A percentile compares a stretch with the other conserved stretches of the same genome.
These are phyloP conservation scores for Acanthurus leucopareius DNA, from an alignment of 2,797 vertebrate genomes.

Conservation along the genomic window DNA sequence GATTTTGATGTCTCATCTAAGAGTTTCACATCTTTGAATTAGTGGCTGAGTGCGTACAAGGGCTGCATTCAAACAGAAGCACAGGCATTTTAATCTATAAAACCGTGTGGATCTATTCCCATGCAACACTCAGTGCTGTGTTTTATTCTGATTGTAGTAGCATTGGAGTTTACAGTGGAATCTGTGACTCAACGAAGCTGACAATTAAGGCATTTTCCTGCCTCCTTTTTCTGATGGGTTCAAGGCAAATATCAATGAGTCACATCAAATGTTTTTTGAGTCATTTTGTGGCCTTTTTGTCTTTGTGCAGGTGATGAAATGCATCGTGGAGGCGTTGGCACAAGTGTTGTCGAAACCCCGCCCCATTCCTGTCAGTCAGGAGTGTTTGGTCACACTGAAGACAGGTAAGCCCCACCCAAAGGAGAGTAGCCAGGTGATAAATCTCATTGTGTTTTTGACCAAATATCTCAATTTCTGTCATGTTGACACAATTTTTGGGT, in stretches of 20 bases:
- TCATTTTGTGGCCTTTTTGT: constrained; percentile 11
- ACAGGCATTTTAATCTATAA: not conserved
- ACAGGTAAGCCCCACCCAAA: constrained; percentile 84
- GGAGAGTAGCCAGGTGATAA: too few species aligned
- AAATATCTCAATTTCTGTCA: not conserved
- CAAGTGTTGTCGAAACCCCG: constrained; percentile 92
- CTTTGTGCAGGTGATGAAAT: constrained; percentile 92
- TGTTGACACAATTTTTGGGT: too few species aligned
- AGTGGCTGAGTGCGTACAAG: not conserved
- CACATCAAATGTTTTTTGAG: too few species aligned
- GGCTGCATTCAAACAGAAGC: constrained; percentile 22
- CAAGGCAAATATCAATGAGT: too few species aligned
- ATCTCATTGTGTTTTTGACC: not conserved
- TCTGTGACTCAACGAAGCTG: too few species aligned
- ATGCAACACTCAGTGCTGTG: not conserved
- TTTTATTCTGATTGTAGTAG: not conserved
- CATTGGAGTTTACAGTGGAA: too few species aligned
- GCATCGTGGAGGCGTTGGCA: constrained; percentile 93
- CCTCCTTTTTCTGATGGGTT: too few species aligned
- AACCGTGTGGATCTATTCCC: constrained; percentile 3
- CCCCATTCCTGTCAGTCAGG: constrained; percentile 88
- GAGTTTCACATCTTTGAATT: constrained; percentile 39
- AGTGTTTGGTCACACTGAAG: constrained; percentile 91
- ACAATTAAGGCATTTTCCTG: too few species aligned
- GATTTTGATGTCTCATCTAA: constrained; percentile 42